Base-by-base conservation (phyloP, 2,888 invertebrate species). In the Microctonus brassicae region DNA sequence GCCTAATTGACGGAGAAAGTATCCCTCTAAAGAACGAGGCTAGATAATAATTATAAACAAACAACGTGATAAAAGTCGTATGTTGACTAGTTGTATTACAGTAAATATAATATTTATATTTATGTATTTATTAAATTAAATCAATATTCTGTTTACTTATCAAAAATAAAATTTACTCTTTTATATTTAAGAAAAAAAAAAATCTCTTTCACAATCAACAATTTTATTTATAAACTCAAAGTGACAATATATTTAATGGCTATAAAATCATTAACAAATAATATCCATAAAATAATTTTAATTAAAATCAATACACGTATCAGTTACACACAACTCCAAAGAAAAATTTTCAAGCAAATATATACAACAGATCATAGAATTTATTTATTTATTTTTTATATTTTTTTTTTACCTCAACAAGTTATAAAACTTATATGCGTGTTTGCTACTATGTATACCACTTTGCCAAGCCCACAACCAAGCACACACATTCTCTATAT, bases 1-100 rank as follows among this genome's bases (percentile, higher is more conserved):
- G 62, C 66, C 72, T 78, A 79, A 79, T 79, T 78, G 77, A 78
- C 72, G 76, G 81, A 77, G 82, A 82, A 82, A 82, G 82, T 81
- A 71, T 70, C 65, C 62, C 73, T 39, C 73, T 73, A n/a, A 75
- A 70, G 71, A 66, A 39, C n/a, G 11, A 52, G 53, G 42, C n/a
- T 55, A 26, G 63, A 70, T 73, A 68, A 71, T 75, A 78, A 76
- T 77, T 76, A 75, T 39, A 77, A 67, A 36, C 39, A 61, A 65
- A 75, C 70, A n/a, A n/a, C n/a, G n/a, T n/a, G 74, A 68, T 73
- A 64, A 72, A 71, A 74, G 73, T 36, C n/a, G 24, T 29, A 26
- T 22, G 29, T 9, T 10, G n/a, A 57, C n/a, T n/a, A n/a, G 57
- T 29, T 22, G 65, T 24, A 29, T 33, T 34, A 11, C 61, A 34